Evolutionary conservation across 53 echinoderm and acorn worm genomes (phyloP).

Genomic region (Apostichopus leukothele): DNA sequence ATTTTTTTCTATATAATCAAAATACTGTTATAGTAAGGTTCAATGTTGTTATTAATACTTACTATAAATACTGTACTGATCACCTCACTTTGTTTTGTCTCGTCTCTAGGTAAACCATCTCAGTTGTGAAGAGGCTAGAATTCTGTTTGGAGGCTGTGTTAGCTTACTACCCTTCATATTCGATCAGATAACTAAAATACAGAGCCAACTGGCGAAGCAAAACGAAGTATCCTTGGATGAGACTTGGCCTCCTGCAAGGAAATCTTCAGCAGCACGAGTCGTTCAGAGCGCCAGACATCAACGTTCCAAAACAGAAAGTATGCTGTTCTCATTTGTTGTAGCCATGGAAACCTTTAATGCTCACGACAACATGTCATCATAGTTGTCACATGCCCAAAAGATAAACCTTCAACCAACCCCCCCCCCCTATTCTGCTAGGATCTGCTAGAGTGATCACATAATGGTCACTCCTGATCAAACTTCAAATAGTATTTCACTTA

Average conservation of each 20-base stretch:
- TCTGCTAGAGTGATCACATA: no score
- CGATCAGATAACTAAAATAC: conserved; percentile 73
- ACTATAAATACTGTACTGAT: no score
- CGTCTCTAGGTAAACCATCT: conserved; percentile 81
- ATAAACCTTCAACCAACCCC: no score
- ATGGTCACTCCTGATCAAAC: no score
- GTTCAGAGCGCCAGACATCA: conserved; percentile 80
- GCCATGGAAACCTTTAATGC: neutral
- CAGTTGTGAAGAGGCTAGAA: conserved; percentile 90
- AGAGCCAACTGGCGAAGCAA: conserved; percentile 56
- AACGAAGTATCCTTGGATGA: conserved; percentile 49
- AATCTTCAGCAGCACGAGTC: conserved; percentile 26
- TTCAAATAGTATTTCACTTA: no score
- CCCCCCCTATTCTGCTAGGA: no score
- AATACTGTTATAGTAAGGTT: no score
- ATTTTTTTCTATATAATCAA: no score
- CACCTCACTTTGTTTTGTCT: neutral
- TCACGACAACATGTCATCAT: neutral
- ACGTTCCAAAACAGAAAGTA: conserved; percentile 81
- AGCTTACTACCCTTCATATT: conserved; percentile 83
- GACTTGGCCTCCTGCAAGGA: conserved; percentile 64
- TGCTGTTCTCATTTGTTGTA: neutral
- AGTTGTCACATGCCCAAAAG: no score
- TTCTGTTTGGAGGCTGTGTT: conserved; percentile 86
- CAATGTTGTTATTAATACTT: no score